Conservation (phyloP, 2,113 vertebrate species). For the Guaruba guarouba region DNA sequence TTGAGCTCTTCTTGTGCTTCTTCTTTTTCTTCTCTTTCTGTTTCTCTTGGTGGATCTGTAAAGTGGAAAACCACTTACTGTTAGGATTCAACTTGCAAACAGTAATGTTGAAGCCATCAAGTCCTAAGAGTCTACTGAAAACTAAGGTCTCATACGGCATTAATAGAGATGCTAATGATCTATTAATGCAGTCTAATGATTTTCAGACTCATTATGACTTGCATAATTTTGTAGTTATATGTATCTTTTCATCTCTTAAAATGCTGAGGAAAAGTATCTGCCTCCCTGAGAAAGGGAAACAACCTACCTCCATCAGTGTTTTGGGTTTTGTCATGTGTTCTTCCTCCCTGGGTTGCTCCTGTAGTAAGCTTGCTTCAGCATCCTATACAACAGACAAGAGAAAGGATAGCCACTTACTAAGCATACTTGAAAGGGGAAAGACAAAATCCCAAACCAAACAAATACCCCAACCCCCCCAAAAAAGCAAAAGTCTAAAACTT, state of each 20-base stretch:
- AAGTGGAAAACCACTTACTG: background rate
- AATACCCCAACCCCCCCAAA: background rate
- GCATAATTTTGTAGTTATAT: background rate
- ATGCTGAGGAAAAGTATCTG: background rate
- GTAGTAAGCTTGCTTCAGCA: conserved; percentile 68
- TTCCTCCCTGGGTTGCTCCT: conserved; percentile 73
- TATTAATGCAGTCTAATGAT: background rate
- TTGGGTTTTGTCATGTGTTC: conserved; percentile 78
- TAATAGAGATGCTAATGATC: background rate
- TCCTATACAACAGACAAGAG: conserved; percentile 46
- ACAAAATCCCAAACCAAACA: background rate
- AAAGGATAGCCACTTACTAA: background rate
- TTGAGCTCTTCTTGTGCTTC: conserved; percentile 84
- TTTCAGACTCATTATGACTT: background rate
- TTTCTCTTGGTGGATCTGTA: conserved; percentile 93
- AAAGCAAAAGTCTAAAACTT: background rate
- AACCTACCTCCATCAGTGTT: conserved; percentile 86
- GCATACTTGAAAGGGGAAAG: background rate
- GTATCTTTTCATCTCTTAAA: background rate
- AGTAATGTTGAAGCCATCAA: background rate
- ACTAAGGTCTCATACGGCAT: background rate
- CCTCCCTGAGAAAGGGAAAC: background rate
- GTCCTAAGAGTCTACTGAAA: background rate
- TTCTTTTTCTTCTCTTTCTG: conserved; percentile 93
- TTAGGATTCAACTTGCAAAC: background rate